phyloP scores from a whole-genome alignment of 2,888 invertebrate species.

The Tryphoninae sp. region DNA sequence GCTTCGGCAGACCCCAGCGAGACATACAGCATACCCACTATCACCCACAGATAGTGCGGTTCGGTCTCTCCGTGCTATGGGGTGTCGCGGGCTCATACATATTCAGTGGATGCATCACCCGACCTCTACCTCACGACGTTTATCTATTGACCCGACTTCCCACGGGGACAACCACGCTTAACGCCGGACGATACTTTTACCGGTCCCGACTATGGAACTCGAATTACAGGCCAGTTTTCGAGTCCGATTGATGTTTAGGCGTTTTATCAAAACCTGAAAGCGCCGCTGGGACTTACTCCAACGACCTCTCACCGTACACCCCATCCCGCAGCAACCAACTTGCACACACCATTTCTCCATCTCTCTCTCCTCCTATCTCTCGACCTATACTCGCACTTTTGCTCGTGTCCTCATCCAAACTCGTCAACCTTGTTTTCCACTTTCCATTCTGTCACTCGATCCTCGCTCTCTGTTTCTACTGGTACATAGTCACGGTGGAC shows the following conservation, averaged over 20 bases:
- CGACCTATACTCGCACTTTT: slow-evolving; percentile 42
- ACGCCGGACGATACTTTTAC: slow-evolving; percentile 76
- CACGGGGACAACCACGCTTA: slow-evolving; percentile 67
- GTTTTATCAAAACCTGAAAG: slow-evolving; percentile 77
- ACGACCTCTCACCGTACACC: slow-evolving; percentile 64
- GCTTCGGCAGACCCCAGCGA: slow-evolving; percentile 75
- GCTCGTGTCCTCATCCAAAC: slow-evolving; percentile 45
- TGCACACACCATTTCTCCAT: slow-evolving; percentile 20
- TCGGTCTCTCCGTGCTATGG: slow-evolving; percentile 78
- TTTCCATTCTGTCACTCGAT: slow-evolving; percentile 40
- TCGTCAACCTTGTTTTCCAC: slow-evolving; percentile 58
- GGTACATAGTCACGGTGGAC: neutral
- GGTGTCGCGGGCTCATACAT: slow-evolving; percentile 84
- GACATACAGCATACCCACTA: slow-evolving; percentile 80
- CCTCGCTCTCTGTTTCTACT: slow-evolving; percentile 25
- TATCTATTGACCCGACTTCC: slow-evolving; percentile 77
- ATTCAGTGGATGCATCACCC: slow-evolving; percentile 86
- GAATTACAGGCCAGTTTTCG: slow-evolving; percentile 80
- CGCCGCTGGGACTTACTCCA: slow-evolving; percentile 68
- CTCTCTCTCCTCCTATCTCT: slow-evolving; percentile 21
- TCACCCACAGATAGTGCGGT: slow-evolving; percentile 80
- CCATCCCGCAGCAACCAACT: slow-evolving; percentile 33
- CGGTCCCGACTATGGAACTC: slow-evolving; percentile 72
- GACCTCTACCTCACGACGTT: slow-evolving; percentile 74
- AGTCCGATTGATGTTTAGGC: slow-evolving; percentile 80